phyloP scores from a whole-genome alignment of 2,797 vertebrate species.

The Champsocephalus gunnari region DNA sequence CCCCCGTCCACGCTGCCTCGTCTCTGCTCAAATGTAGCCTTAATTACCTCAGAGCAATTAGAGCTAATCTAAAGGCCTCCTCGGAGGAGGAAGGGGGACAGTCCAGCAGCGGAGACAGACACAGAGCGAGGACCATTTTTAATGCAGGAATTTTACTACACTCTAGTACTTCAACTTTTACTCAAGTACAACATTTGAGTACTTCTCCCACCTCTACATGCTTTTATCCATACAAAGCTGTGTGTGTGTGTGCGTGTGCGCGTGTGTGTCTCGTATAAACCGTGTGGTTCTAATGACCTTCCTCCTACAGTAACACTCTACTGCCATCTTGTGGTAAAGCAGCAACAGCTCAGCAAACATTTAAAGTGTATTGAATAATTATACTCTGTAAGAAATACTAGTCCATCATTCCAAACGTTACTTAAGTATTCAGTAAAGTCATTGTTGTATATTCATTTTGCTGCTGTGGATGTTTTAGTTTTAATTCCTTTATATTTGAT shows the following conservation, averaged over 20 bases:
- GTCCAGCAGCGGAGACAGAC: slow-evolving; percentile 28
- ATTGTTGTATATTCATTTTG: too few relatives aligned
- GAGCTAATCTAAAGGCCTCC: slow-evolving; percentile 39
- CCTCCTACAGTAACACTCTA: neutral
- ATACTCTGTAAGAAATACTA: too few relatives aligned
- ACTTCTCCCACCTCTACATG: neutral
- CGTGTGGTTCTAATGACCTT: neutral
- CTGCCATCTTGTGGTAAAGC: slow-evolving; percentile 51
- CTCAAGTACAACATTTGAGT: too few relatives aligned
- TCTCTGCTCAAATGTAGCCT: slow-evolving; percentile 38
- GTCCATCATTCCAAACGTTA: too few relatives aligned
- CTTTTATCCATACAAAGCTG: neutral
- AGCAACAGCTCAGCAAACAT: neutral
- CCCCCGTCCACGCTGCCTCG: slow-evolving; percentile 38
- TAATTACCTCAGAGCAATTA: slow-evolving; percentile 73
- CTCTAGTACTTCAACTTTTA: too few relatives aligned
- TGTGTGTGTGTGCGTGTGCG: too few relatives aligned
- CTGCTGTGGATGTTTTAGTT: too few relatives aligned
- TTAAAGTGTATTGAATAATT: neutral
- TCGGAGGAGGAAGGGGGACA: slow-evolving; percentile 32
- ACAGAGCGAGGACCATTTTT: slow-evolving; percentile 14
- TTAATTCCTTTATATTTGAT: too few relatives aligned
- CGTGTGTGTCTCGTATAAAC: neutral
- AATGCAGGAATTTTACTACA: too few relatives aligned
- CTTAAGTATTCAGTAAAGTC: too few relatives aligned